phyloP scores from a whole-genome alignment of 2,113 vertebrate genomes.

The Rhodinocichla rosea region DNA sequence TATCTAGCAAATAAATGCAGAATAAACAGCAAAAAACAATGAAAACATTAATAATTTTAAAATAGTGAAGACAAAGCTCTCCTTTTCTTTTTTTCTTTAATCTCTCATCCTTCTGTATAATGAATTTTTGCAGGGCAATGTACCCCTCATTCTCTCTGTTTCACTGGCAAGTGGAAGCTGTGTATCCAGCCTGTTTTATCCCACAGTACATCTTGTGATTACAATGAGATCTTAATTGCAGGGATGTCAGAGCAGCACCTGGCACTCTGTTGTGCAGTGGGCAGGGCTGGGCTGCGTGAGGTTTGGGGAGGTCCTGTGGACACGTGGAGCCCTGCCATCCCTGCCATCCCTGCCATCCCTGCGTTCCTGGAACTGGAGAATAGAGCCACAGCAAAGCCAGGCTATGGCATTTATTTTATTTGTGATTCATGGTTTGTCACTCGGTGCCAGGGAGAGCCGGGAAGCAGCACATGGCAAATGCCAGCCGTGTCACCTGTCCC shows the following conservation, averaged over 20 bases:
- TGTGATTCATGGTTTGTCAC: not conserved
- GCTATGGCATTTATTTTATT: not conserved
- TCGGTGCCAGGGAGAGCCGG: not conserved
- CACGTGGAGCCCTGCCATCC: not conserved
- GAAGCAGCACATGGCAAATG: not conserved
- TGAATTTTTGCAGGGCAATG: not conserved
- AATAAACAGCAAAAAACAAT: not conserved
- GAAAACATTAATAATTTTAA: not conserved
- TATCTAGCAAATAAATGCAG: not conserved
- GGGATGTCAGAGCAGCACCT: not conserved
- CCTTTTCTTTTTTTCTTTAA: not conserved
- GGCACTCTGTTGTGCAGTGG: not conserved
- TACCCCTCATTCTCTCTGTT: not conserved
- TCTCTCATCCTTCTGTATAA: not conserved
- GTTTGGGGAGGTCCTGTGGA: not conserved
- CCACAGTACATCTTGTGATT: not conserved
- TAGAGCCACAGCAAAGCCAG: not conserved
- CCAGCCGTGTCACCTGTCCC: fast-evolving
- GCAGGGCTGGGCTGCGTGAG: not conserved
- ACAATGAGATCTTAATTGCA: not conserved
- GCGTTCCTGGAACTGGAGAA: not conserved
- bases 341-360: not conserved
- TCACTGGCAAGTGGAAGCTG: not conserved
- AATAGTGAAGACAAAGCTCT: not conserved
- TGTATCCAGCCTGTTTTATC: not conserved